Evolutionary conservation across 2,888 invertebrate genomes (phyloP).

Genomic region (Margaritifera margaritifera): DNA sequence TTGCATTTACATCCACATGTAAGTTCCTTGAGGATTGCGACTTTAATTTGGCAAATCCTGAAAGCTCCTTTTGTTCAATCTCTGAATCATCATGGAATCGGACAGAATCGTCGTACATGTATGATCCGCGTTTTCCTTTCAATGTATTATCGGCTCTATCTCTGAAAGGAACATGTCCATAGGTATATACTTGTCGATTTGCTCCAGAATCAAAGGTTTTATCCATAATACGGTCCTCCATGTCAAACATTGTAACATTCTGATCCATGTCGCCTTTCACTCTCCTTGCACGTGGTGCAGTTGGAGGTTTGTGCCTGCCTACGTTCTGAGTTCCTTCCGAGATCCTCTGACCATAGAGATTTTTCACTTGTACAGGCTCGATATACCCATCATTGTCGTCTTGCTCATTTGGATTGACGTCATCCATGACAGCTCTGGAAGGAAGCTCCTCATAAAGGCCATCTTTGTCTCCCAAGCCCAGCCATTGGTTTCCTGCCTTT

Average conservation of each 20-base stretch:
- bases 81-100: constrained; percentile 38
- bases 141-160: neutral
- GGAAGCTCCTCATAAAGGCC: constrained; percentile 63
- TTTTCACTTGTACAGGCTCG: constrained; percentile 51
- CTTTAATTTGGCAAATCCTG: constrained; percentile 37
- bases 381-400: constrained; percentile 62
- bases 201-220: too few species aligned
- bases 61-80: constrained; percentile 25
- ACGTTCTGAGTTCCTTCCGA: constrained; percentile 29
- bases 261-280: constrained; percentile 31
- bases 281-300: constrained; percentile 45
- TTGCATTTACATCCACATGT: constrained; percentile 59
- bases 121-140: constrained; percentile 5
- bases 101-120: constrained; percentile 12
- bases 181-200: too few species aligned
- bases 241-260: too few species aligned
- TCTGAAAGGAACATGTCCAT: too few species aligned
- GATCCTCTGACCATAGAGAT: constrained; percentile 24
- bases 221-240: too few species aligned
- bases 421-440: constrained; percentile 10
- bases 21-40: constrained; percentile 50
- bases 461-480: constrained; percentile 39
- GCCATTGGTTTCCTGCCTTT: constrained; percentile 24
- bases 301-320: constrained; percentile 51
- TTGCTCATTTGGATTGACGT: constrained; percentile 17